Conservation (phyloP, 2,797 vertebrate species). For the Acipenser ruthenus region DNA sequence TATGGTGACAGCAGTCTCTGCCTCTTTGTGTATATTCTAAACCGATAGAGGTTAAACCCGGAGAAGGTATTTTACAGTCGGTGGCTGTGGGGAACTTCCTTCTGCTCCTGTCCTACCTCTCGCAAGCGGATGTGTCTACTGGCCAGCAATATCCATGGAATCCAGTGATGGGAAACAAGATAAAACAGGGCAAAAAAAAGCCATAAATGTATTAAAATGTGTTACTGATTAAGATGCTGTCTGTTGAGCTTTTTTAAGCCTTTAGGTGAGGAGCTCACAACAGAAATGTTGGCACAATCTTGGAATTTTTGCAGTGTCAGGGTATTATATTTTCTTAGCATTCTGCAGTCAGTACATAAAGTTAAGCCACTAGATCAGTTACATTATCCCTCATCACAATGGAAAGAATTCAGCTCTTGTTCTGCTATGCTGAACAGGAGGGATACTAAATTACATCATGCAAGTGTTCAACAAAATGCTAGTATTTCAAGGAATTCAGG, state of each 20-base stretch:
- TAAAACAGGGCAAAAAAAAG: slow-evolving; percentile 17
- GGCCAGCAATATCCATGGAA: slow-evolving; percentile 14
- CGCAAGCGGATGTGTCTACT: too few species aligned
- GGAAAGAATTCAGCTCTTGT: neutral
- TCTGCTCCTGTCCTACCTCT: too few species aligned
- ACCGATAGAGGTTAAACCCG: too few species aligned
- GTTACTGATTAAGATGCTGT: slow-evolving; percentile 18
- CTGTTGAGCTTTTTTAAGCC: slow-evolving; percentile 1
- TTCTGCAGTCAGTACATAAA: neutral
- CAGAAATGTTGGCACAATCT: slow-evolving; percentile 9
- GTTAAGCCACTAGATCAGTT: neutral
- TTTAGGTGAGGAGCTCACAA: slow-evolving; percentile 11
- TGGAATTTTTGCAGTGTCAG: neutral
- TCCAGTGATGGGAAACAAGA: slow-evolving; percentile 15
- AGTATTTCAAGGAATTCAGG: neutral
- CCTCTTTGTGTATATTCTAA: too few species aligned
- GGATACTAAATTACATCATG: neutral
- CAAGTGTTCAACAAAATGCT: slow-evolving; percentile 1
- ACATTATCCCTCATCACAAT: neutral
- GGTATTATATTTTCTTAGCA: slow-evolving; percentile 1
- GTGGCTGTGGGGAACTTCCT: too few species aligned
- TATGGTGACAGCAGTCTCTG: too few species aligned
- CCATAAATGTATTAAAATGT: slow-evolving; percentile 10
- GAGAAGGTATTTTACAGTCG: too few species aligned
- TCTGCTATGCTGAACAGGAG: neutral